These are phyloP conservation scores for Tribolium castaneum DNA, from an alignment of 1,140 invertebrate genomes.

Conservation along the genomic window DNA sequence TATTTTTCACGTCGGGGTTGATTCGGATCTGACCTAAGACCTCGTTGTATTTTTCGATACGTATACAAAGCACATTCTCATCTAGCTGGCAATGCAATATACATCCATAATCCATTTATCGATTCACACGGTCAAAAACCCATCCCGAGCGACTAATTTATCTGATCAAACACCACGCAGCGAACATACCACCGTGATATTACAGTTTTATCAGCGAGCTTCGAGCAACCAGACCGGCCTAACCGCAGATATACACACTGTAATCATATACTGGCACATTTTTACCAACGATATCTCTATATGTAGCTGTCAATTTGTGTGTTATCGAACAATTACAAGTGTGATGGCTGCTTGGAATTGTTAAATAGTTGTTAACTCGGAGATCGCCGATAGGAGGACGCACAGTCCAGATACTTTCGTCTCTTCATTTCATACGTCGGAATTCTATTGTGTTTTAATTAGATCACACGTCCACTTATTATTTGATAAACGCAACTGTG, in stretches of 20 bases:
- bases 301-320: conserved; percentile 59
- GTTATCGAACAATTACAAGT: conserved; percentile 60
- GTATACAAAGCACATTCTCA: conserved; percentile 45
- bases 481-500: conserved; percentile 20
- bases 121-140: conserved; percentile 60
- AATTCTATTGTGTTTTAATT: conserved; percentile 36
- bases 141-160: conserved; percentile 55
- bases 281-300: conserved; percentile 56
- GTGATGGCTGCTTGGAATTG: conserved; percentile 59
- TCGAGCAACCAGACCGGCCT: conserved; percentile 12
- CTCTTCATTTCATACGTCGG: conserved; percentile 3
- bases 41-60: conserved; percentile 34
- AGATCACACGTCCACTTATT: conserved; percentile 17
- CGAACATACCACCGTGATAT: conserved; percentile 54
- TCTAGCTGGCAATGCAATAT: conserved; percentile 46
- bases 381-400: conserved; percentile 53
- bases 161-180: conserved; percentile 57
- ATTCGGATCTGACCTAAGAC: conserved; percentile 28
- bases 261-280: conserved; percentile 55
- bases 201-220: conserved; percentile 52
- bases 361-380: conserved; percentile 59
- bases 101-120: conserved; percentile 59
- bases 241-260: conserved; percentile 49
- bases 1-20: conserved; percentile 7
- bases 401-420: neutral